Base-by-base conservation (phyloP, 2,113 vertebrate genomes). In the Pelvicachromis taeniatus region DNA sequence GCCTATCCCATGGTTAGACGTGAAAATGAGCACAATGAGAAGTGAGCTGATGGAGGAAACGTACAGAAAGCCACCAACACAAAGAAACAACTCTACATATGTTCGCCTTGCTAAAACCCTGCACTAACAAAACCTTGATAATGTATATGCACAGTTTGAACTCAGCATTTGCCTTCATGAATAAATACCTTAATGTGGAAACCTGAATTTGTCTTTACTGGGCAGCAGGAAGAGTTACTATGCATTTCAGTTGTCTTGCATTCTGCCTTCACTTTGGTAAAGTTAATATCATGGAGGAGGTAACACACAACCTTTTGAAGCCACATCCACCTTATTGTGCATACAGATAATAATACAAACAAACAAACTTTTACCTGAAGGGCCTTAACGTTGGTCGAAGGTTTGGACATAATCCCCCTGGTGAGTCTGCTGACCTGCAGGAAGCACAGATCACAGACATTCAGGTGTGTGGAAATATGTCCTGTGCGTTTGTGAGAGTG, bases 311-410 rank as follows among this genome's bases (percentile, higher is more conserved):
- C 10, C 8, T 81, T 52, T 0, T 11, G 35, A 16, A 40, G 7
- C 23, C 55, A 82, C 14, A 2, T 77, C 31, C 45, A 85, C 26
- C 1, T 77, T 4, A 33, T 7, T 61, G 26, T 63, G 11, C 4
- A 61, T 29, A 68, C 58, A 85, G 61, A 53, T 29, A 17, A 10
- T 55, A 50, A 14, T 26, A 26, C 23, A 9, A 68, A 42, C 2
- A 7, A 50, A 50, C 7, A 42, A 35, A 19, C 2, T 81, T 97
- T 97, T 97, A 99, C 99, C 99, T 99, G 98, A 90, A 99, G 97
- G 95, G 98, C 97, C 95, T 97, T 99, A 87, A 99, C 98, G 95
- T 98, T 98, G 94, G 98, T 97, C 4, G 97, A 97, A 85, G 97
- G 97, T 94, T 99, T 97, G 91, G 99, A 99, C 98, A 99, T 99